phyloP scores from a whole-genome alignment of 92 coral and sea anemone genomes.

The Montipora capitata region DNA sequence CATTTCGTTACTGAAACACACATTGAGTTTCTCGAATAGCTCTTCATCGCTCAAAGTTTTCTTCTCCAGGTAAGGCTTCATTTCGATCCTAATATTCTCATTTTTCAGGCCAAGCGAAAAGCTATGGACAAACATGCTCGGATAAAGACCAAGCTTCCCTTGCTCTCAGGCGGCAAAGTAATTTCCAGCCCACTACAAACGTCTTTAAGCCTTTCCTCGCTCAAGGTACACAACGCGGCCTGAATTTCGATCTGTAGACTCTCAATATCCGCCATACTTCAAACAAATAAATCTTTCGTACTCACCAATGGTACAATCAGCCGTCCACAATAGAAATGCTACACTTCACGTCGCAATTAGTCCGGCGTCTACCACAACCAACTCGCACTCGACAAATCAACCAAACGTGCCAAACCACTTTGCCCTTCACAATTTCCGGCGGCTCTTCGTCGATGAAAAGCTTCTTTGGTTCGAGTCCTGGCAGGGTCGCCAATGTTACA shows the following conservation, averaged over 20 bases:
- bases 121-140: constrained; percentile 43
- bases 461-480: constrained; percentile 18
- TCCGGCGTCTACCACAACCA: neutral
- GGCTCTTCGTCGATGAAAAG: neutral
- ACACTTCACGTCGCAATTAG: neutral
- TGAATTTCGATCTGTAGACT: constrained; percentile 35
- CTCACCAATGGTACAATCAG: constrained; percentile 12
- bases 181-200: constrained; percentile 16
- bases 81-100: constrained; percentile 34
- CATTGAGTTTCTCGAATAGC: too few species aligned
- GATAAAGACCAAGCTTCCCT: constrained; percentile 26
- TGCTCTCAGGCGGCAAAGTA: too few species aligned
- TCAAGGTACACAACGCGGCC: neutral
- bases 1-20: too few species aligned
- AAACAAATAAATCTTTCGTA: neutral
- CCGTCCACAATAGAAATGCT: constrained; percentile 4
- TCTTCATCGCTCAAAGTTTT: neutral
- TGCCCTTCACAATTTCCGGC: constrained; percentile 2
- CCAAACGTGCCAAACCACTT: constrained; percentile 15
- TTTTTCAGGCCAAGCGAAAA: constrained; percentile 36
- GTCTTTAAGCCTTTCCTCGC: constrained; percentile 39
- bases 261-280: constrained; percentile 28
- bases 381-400: constrained; percentile 9
- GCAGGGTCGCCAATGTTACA: constrained; percentile 47
- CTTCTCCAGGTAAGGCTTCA: constrained; percentile 57